Base-by-base conservation (phyloP, 2,888 invertebrate species). In the Merodon equestris region DNA sequence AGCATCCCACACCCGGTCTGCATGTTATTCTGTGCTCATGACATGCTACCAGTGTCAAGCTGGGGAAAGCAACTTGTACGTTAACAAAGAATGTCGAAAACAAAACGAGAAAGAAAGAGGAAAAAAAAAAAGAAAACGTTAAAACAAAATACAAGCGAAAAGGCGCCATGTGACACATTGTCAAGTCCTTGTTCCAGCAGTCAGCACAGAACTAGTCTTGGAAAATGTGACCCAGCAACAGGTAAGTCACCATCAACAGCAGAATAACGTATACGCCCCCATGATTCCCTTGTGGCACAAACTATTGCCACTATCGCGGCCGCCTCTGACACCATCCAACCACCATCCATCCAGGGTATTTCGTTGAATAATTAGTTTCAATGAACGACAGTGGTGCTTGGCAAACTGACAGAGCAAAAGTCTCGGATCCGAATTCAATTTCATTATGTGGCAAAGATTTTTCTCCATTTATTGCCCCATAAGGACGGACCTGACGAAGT, bases 341-440 rank as follows among this genome's bases (percentile, higher is more conserved):
- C 27, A 2, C 19, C 57, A 12, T 40, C 40, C 40, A 5, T 40
- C 3, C 40, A 9, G 40, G 40, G 40, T n/a, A 40, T 44, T 72
- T 10, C 18, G 48, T 36, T 36, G 58, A 42, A 54, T 79, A 70
- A 79, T 79, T 74, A 74, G 79, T 74, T 79, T 70, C 57, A 79
- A 79, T 73, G 63, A 68, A 73, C 50, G 47, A 45, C 73, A 50
- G 57, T 48, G 19, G 44, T 9, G 72, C 66, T 67, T 57, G 67
- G 67, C 71, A 67, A 73, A 58, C 73, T 77, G 68, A 73, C 73
- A 68, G 73, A 57, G 57, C 13, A 53, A 17, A 79, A 79, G 74
- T 70, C 79, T 54, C 50, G 54, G 64, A 70, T 70, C 15, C 56
- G 58, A 68, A 64, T 74, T 79, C 64, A 58, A 74, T 79, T 73